Evolutionary conservation across 2,888 invertebrate genomes (phyloP).

Genomic region (Griposia aprilina): DNA sequence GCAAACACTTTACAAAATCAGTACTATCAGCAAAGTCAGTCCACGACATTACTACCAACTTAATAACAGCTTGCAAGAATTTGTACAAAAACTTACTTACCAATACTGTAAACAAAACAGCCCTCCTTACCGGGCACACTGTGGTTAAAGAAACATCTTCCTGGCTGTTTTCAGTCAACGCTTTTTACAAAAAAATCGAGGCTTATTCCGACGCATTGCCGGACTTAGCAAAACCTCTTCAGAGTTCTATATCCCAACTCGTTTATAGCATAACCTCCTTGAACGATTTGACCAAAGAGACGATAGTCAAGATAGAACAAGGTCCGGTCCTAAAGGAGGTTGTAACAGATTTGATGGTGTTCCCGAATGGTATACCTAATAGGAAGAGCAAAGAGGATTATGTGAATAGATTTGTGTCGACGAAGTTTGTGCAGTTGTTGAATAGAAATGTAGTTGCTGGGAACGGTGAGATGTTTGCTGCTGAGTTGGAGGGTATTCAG

Average conservation of each 20-base stretch:
- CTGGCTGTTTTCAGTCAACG: constrained; percentile 90
- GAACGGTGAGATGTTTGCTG: constrained; percentile 69
- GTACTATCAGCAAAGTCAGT: constrained; percentile 80
- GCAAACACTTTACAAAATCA: constrained; percentile 87
- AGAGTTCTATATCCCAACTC: constrained; percentile 92
- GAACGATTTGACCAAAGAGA: constrained; percentile 88
- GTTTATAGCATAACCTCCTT: constrained; percentile 91
- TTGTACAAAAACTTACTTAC: constrained; percentile 71
- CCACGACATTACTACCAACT: constrained; percentile 73
- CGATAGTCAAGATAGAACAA: constrained; percentile 80
- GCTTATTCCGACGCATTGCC: constrained; percentile 93
- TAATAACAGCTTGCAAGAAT: constrained; percentile 72
- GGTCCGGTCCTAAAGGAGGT: constrained; percentile 74
- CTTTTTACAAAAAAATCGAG: constrained; percentile 90
- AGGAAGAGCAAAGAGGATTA: constrained; percentile 74
- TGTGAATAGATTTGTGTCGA: constrained; percentile 86
- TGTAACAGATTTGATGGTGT: constrained; percentile 88
- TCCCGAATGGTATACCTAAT: constrained; percentile 82
- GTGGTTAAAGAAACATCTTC: constrained; percentile 84
- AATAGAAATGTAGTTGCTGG: constrained; percentile 71
- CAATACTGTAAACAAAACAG: constrained; percentile 63
- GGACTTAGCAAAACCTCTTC: constrained; percentile 94
- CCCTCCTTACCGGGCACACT: constrained; percentile 73
- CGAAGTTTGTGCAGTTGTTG: constrained; percentile 80
- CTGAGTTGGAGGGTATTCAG: constrained; percentile 88